Conservation (phyloP, 1,140 invertebrate genomes). For the Pomacea maculata region DNA sequence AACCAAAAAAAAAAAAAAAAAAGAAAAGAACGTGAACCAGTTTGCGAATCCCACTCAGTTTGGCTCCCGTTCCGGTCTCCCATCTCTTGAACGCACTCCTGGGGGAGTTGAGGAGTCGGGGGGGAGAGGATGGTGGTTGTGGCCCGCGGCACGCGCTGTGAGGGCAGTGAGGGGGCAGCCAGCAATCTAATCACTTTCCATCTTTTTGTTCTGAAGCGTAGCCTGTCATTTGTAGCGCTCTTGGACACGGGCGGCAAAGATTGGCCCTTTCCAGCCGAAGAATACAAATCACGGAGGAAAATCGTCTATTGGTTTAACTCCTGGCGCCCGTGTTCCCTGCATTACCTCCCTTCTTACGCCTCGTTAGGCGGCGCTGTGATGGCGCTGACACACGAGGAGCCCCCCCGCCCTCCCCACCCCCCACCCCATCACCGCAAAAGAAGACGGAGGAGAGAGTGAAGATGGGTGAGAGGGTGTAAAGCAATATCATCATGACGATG, state of each 20-base stretch:
- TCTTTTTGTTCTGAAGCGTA: conserved; percentile 22
- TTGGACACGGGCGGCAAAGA: conserved; percentile 14
- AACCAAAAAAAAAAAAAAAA: no score
- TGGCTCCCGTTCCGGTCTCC: no score
- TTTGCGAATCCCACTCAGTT: no score
- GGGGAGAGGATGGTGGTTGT: neutral
- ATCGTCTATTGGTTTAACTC: conserved; percentile 22
- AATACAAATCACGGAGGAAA: conserved; percentile 21
- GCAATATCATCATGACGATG: no score
- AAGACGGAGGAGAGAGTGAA: neutral
- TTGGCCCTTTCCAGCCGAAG: conserved; percentile 3
- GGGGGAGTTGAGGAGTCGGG: no score
- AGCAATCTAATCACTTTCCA: conserved; percentile 24
- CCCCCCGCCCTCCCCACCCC: neutral
- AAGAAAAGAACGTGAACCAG: no score
- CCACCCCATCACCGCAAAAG: neutral
- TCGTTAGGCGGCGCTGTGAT: conserved; percentile 13
- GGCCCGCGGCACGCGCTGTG: neutral
- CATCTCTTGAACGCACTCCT: conserved; percentile 8
- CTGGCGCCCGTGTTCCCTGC: conserved; percentile 13
- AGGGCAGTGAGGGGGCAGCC: neutral
- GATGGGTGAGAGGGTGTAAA: no score
- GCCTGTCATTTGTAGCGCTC: conserved; percentile 13
- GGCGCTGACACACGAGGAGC: conserved; percentile 1
- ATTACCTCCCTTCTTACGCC: conserved; percentile 25